phyloP scores from a whole-genome alignment of 2,888 invertebrate genomes.

The Cordilura impudica region DNA sequence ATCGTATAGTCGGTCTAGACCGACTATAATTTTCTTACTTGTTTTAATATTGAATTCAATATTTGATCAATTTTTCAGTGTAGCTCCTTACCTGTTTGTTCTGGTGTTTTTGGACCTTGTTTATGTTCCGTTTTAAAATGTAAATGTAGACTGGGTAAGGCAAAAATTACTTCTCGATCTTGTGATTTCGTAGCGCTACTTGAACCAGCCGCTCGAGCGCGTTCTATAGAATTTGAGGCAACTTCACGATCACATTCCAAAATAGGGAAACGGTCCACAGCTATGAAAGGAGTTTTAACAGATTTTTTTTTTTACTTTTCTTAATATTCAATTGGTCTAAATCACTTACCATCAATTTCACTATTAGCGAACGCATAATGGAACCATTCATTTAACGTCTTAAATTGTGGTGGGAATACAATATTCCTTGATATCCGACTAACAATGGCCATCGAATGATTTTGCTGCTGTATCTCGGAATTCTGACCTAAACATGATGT shows the following conservation, averaged over 20 bases:
- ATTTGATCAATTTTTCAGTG: neutral
- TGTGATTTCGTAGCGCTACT: conserved; percentile 82
- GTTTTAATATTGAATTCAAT: too few relatives aligned
- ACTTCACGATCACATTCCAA: conserved; percentile 87
- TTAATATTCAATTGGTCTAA: neutral
- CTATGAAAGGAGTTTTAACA: conserved; percentile 78
- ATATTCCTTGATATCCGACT: conserved; percentile 94
- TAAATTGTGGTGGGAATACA: conserved; percentile 96
- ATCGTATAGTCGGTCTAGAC: too few relatives aligned
- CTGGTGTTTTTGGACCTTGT: conserved; percentile 87
- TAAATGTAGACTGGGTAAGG: conserved; percentile 93
- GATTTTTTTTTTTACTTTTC: neutral
- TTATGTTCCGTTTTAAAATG: conserved; percentile 95
- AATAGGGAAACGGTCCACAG: conserved; percentile 93
- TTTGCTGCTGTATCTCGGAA: conserved; percentile 82
- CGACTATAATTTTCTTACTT: too few relatives aligned
- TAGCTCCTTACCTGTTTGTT: conserved; percentile 81
- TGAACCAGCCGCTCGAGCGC: conserved; percentile 79
- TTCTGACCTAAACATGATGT: conserved; percentile 91
- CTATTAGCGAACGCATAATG: conserved; percentile 96
- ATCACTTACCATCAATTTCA: conserved; percentile 90
- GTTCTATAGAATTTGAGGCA: conserved; percentile 80
- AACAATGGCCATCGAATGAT: conserved; percentile 95
- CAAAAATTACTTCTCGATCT: conserved; percentile 97
- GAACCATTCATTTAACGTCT: conserved; percentile 97